Evolutionary conservation across 2,797 vertebrate genomes (phyloP).

Genomic region (Clamator glandarius): DNA sequence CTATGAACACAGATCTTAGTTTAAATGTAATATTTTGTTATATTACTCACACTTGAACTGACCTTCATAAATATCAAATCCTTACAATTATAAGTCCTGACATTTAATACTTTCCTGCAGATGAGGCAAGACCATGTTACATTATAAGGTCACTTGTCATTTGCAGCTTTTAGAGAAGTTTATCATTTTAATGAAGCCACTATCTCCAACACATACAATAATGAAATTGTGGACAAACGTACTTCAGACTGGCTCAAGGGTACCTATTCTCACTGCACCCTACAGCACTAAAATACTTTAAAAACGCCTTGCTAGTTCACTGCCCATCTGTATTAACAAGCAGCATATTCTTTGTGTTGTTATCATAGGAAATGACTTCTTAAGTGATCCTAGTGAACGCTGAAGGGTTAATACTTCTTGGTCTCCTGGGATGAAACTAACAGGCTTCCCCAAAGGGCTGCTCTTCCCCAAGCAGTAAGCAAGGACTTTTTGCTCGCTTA

Average conservation of each 20-base stretch:
- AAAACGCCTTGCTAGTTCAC: not conserved
- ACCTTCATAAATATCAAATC: conserved; percentile 80
- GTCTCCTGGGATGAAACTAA: not conserved
- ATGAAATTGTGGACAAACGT: conserved; percentile 55
- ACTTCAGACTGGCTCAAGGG: not conserved
- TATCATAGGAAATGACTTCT: conserved; percentile 1
- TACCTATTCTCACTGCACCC: not conserved
- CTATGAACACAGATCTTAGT: conserved; percentile 54
- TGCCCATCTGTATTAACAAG: not conserved
- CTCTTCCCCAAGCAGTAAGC: not conserved
- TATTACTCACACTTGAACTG: conserved; percentile 71
- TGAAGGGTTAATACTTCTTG: conserved; percentile 26
- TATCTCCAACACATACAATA: conserved; percentile 34
- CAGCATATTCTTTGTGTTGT: not conserved
- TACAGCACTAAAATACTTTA: not conserved
- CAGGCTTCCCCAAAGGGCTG: not conserved
- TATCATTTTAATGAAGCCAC: conserved; percentile 78
- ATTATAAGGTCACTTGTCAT: conserved; percentile 78
- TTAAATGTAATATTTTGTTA: conserved; percentile 69
- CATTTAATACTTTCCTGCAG: conserved; percentile 78
- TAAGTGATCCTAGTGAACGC: not conserved
- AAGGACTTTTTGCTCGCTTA: not conserved
- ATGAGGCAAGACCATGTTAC: conserved; percentile 63
- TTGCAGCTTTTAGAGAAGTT: conserved; percentile 62
- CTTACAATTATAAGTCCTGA: conserved; percentile 64